A percentile compares a stretch with the other conserved stretches of the same genome.
Conservation (phyloP, 2,888 invertebrate genomes). For the Troglohyphantes excavatus region DNA sequence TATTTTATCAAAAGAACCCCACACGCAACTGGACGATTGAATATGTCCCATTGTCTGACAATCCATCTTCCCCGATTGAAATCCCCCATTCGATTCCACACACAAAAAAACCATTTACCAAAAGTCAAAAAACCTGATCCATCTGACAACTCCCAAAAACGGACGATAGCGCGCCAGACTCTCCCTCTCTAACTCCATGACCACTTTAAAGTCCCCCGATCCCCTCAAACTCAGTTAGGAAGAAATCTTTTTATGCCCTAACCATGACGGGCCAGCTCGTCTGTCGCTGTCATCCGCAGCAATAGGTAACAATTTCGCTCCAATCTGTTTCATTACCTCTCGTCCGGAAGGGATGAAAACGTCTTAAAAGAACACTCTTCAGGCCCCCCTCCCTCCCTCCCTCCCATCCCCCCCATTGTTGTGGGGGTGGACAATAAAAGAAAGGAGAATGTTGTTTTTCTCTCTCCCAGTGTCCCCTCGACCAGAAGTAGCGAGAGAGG, state of each 20-base stretch:
- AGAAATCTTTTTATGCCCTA: constrained; percentile 25
- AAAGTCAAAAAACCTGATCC: constrained; percentile 31
- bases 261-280: constrained; percentile 17
- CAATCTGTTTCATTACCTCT: constrained; percentile 49
- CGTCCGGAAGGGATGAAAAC: constrained; percentile 31
- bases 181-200: not conserved
- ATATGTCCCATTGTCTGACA: not conserved
- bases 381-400: not conserved
- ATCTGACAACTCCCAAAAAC: constrained; percentile 45
- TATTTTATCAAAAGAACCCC: no score
- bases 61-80: not conserved
- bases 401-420: constrained; percentile 28
- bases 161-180: not conserved
- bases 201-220: constrained; percentile 23
- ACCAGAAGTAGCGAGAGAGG: not conserved
- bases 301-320: constrained; percentile 58
- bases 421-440: constrained; percentile 14
- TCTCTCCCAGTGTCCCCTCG: constrained; percentile 4
- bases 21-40: no score
- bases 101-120: not conserved
- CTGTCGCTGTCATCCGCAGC: constrained; percentile 16
- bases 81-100: not conserved
- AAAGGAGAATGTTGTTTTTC: constrained; percentile 13
- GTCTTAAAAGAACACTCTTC: constrained; percentile 43
- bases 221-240: not conserved